Evolutionary conservation across 1,140 invertebrate genomes (phyloP), one percentile per base, ranked within the genome.

Genomic region (Glossosoma conforme): DNA sequence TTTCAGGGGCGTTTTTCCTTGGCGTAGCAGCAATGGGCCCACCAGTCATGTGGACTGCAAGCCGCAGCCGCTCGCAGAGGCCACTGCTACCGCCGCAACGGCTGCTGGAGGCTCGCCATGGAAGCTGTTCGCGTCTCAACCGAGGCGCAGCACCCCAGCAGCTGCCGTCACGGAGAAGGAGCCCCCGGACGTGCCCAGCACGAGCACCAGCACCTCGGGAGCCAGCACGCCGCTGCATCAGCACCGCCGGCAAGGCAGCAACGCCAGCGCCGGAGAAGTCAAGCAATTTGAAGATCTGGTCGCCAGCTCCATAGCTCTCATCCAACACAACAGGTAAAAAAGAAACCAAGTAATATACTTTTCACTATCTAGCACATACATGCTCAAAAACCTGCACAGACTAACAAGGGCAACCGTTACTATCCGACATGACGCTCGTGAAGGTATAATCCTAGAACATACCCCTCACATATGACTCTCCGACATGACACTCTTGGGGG

Each of bases 1-100:
- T 71, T 77, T 65, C 60, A 83, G 81, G 66, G 81, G 78, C 60
- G 77, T 84, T 1, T 82, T 85, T 60, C 77, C 79, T 0, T 83
- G 81, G 80, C 82, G 79, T 55, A 74, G 71, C 19, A 72, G 70
- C 19, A 52, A 47, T 14, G 44, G 40, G 8, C 30, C 42, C 1
- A 21, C 52, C 9, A 45, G 20, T 32, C n/a, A 38, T 18, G 10
- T 36, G 14, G 42, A 49, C n/a, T 56, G 43, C 37, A 52, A 52
- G 28, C 28, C 44, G 20, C 40, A 22, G 11, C 14, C 38, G 1
- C 14, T 24, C 2, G 11, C 18, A 14, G 38, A 41, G 6, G n/a
- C 61, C 11, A 48, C 62, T 11, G 48, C 58, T 24, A 61, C 62
- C 13, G 38, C 25, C 17, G 46, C 61, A 10, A 48, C 58, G 24